phyloP scores from a whole-genome alignment of 2,113 vertebrate species.

The Chaetodon auriga region DNA sequence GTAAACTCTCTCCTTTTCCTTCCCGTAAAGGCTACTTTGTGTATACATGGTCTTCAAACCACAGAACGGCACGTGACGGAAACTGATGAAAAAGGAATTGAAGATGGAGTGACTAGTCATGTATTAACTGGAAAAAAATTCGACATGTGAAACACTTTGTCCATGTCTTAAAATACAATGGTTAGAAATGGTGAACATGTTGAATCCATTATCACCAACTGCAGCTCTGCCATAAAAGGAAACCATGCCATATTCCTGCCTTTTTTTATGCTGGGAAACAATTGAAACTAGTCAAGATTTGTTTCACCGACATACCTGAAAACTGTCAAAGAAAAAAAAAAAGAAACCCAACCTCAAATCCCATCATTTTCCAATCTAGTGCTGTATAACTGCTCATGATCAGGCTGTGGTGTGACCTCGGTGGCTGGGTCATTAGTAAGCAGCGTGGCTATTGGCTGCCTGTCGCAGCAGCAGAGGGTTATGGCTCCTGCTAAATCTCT shows the following conservation, averaged over 20 bases:
- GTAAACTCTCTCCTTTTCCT: slow-evolving; percentile 78
- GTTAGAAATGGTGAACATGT: slow-evolving; percentile 69
- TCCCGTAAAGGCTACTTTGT: slow-evolving; percentile 80
- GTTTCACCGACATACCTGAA: slow-evolving; percentile 47
- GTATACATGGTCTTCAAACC: slow-evolving; percentile 73
- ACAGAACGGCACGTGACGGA: slow-evolving; percentile 76
- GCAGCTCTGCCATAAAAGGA: slow-evolving; percentile 35
- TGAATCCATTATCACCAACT: slow-evolving; percentile 71
- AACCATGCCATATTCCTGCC: slow-evolving; percentile 46
- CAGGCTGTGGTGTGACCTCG: slow-evolving; percentile 62
- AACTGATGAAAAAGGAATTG: slow-evolving; percentile 50
- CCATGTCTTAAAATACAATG: slow-evolving; percentile 61
- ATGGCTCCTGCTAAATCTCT: slow-evolving; percentile 71
- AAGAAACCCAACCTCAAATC: slow-evolving; percentile 44
- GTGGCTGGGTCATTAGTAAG: slow-evolving; percentile 50
- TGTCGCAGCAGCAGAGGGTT: slow-evolving; percentile 48
- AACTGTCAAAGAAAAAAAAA: slow-evolving; percentile 51
- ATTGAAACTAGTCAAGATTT: slow-evolving; percentile 38
- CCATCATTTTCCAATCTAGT: slow-evolving; percentile 51
- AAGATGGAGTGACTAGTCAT: slow-evolving; percentile 75
- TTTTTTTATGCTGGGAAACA: slow-evolving; percentile 39
- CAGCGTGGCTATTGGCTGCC: slow-evolving; percentile 68
- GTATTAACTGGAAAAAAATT: slow-evolving; percentile 69
- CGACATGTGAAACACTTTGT: slow-evolving; percentile 58
- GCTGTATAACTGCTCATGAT: slow-evolving; percentile 32